These are phyloP conservation scores for Syngnathus typhle DNA, from an alignment of 2,113 vertebrate genomes.

Conservation along the genomic window DNA sequence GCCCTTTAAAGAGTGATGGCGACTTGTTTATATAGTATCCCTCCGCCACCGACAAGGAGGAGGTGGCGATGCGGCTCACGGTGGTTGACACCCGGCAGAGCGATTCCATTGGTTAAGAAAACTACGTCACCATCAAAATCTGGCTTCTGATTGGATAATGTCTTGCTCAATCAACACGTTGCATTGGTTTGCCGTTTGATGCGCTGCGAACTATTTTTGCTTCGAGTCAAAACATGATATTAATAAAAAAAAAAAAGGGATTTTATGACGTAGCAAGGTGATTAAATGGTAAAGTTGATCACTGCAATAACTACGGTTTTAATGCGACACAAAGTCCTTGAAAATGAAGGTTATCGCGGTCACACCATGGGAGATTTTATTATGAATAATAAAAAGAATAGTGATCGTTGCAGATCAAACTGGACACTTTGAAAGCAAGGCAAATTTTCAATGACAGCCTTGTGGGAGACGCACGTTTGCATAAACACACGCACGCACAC, in stretches of 20 bases:
- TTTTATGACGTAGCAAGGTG: no score
- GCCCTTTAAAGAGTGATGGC: conserved; percentile 64
- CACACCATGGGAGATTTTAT: not conserved
- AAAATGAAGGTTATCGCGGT: not conserved
- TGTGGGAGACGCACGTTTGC: conserved; percentile 16
- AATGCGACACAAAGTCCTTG: not conserved
- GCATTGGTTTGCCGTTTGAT: conserved; percentile 55
- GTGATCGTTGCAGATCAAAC: not conserved
- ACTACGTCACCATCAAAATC: conserved; percentile 32
- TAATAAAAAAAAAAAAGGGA: not conserved
- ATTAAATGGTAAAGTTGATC: not conserved
- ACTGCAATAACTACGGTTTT: not conserved
- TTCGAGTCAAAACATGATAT: not conserved
- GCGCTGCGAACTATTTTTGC: conserved; percentile 49
- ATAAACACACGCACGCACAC: not conserved
- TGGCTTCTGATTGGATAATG: conserved; percentile 41
- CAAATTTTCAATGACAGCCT: not conserved
- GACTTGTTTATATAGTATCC: conserved; percentile 67
- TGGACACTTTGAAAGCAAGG: not conserved
- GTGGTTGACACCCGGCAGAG: conserved; percentile 63
- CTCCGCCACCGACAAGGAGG: conserved; percentile 68
- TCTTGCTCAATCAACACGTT: conserved; percentile 50
- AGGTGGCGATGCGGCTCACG: conserved; percentile 70
- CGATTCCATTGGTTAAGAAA: conserved; percentile 45
- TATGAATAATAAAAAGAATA: not conserved